phyloP scores from a whole-genome alignment of 2,888 invertebrate species.

The Heliconius hortense region DNA sequence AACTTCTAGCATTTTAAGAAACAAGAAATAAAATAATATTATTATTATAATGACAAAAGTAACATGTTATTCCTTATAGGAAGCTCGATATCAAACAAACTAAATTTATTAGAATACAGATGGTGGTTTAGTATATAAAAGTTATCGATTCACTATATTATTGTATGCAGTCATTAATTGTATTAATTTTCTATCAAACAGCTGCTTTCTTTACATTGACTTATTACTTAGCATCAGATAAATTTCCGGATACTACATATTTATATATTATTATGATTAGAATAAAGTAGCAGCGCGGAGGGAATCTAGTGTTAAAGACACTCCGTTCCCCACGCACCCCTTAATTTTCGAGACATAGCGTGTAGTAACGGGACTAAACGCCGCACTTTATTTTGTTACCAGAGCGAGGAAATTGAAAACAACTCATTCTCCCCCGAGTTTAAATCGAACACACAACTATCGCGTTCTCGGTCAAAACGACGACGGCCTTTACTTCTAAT shows the following conservation, averaged over 20 bases:
- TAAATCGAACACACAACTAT: background rate
- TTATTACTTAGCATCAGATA: background rate
- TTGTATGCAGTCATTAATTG: conserved; percentile 1
- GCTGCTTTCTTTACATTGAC: conserved; percentile 13
- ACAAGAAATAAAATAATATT: conserved; percentile 18
- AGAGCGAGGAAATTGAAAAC: background rate
- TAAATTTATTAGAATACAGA: conserved; percentile 13
- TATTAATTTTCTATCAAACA: background rate
- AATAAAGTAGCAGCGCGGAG: background rate
- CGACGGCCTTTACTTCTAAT: conserved; percentile 1
- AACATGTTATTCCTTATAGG: background rate
- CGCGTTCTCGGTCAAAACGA: background rate
- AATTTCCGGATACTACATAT: background rate
- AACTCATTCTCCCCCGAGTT: background rate
- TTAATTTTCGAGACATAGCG: background rate
- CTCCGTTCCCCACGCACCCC: background rate
- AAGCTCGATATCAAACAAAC: conserved; percentile 2
- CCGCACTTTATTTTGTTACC: background rate
- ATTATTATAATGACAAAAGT: background rate
- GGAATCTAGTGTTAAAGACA: background rate
- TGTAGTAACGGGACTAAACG: background rate
- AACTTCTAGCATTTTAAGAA: conserved; percentile 31
- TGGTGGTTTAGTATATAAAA: conserved; percentile 14
- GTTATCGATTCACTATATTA: conserved; percentile 9
- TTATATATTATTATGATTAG: background rate